Evolutionary conservation across 2,888 invertebrate species (phyloP), one percentile per base, ranked within the genome.

Genomic region (Agriopis marginaria): DNA sequence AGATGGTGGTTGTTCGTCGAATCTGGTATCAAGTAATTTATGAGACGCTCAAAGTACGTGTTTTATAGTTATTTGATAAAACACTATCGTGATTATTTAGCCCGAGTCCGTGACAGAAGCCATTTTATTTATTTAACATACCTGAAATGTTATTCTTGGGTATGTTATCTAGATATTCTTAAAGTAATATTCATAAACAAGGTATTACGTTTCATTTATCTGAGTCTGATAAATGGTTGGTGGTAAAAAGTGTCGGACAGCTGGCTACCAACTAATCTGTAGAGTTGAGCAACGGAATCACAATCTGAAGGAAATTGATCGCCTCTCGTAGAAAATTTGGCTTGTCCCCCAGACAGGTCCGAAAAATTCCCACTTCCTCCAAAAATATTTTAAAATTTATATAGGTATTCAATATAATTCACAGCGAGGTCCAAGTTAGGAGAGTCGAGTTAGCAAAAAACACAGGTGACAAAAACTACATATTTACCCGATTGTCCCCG

Each of bases 61-160:
- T 89, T 93, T 92, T 92, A 93, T 90, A 92, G 91, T 91, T 92
- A 92, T 91, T 92, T 90, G 94, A 94, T 93, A 93, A 91, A 90
- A 90, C 89, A 86, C 88, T 86, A 91, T 91, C 92, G 87, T 91
- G 93, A 93, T 93, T 92, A 93, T 93, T 93, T 89, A 93, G 88
- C 90, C 79, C 81, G 83, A 84, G 80, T 84, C 82, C 86, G 84
- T 90, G 91, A 92, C 92, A 91, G 90, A 81, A 75, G 74, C 82
- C 85, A 86, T 89, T 91, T 90, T 89, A 86, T 89, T 90, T 87
- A 86, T 87, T 87, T 86, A 81, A 83, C 84, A 86, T 85, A 78
- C 82, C 84, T 85, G 84, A 86, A 86, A 86, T 89, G 86, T 87
- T 86, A 86, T 79, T 83, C 81, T 82, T 74, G 70, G 80, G 84